phyloP scores from a whole-genome alignment of 2,113 vertebrate species.

The Rhea pennata region DNA sequence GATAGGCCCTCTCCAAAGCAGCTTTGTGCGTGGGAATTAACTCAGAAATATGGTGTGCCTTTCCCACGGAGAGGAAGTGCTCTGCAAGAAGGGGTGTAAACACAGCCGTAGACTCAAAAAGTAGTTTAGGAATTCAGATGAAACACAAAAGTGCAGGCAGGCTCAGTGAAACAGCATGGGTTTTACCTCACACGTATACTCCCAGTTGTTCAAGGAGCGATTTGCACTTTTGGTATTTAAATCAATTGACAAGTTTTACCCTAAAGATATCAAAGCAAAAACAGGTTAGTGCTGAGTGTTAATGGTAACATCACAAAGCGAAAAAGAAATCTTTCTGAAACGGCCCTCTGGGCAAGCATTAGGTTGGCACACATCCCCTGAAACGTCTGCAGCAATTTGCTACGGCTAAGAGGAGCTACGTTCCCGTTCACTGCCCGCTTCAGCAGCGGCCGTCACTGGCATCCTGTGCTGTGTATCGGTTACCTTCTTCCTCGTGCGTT shows the following conservation, averaged over 20 bases:
- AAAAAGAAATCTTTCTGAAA: neutral
- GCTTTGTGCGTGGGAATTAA: neutral
- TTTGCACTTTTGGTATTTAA: neutral
- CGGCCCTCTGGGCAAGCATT: neutral
- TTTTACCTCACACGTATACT: neutral
- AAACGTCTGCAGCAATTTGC: neutral
- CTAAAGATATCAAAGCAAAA: neutral
- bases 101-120: neutral
- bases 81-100: neutral
- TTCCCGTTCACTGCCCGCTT: neutral
- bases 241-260: neutral
- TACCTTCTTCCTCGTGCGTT: neutral
- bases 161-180: neutral
- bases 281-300: rapidly evolving
- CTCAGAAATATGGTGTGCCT: neutral
- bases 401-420: neutral
- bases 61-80: neutral
- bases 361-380: neutral
- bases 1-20: neutral
- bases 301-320: neutral
- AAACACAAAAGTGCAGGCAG: neutral
- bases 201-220: neutral
- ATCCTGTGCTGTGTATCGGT: neutral
- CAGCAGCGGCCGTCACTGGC: neutral
- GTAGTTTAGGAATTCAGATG: neutral